Base-by-base conservation (phyloP, 1,140 invertebrate species). In the Nebria ingens region DNA sequence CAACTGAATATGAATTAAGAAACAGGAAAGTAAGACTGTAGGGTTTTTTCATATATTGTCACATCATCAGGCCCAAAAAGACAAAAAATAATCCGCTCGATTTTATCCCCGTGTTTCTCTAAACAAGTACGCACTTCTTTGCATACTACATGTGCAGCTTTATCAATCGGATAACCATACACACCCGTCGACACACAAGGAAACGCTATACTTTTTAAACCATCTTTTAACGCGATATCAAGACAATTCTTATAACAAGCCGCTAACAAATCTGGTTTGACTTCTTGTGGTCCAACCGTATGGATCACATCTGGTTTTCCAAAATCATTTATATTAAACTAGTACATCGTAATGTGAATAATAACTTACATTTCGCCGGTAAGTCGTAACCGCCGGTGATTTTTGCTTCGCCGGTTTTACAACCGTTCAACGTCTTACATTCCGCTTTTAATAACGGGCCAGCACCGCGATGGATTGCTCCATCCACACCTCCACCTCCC, bases 401-500 rank as follows among this genome's bases (percentile, higher is more conserved):
- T 73, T 86, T 89, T n/a, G 87, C 87, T 59, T 89, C 77, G 21
- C 89, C 89, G 22, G 84, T 84, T 11, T 69, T 65, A 72, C 89
- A 93, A 13, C 88, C 87, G 54, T 76, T 72, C 9, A 91, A 70
- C 2, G 76, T 77, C 42, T 68, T 64, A 64, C 91, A 93, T 74
- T 95, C 91, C 61, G 76, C 71, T 67, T 79, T 73, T 15, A 91
- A 70, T 45, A 73, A 62, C 19, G 68, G 63, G 21, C 89, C 89
- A 54, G 89, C 89, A 13, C 81, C 85, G 63, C 77, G 70, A 65
- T 93, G 90, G 66, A 96, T 94, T 9, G 87, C 87, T 56, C 87
- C 87, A 73, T 93, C 91, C 21, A 94, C 88, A 75, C 92, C 92
- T 23, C 89, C 90, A 21, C 92, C 91, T 38, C 88, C 90, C 17